These are phyloP conservation scores for Caenorhabditis sp. DNA, from an alignment of 2,888 invertebrate genomes.

Conservation along the genomic window DNA sequence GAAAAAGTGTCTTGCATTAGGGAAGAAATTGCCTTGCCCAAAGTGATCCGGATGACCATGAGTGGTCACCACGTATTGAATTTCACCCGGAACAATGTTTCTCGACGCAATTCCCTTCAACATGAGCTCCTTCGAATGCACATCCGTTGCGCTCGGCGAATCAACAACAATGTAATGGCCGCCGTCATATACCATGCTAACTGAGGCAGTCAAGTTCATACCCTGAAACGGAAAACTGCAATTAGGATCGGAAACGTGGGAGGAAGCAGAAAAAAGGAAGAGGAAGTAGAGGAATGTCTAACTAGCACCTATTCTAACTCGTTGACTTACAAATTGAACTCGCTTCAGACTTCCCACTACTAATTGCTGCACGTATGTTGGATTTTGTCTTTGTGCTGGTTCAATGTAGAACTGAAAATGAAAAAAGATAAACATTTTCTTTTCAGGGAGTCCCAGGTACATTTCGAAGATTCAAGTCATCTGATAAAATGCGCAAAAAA, in stretches of 20 bases:
- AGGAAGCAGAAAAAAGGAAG: background rate
- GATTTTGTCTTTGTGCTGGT: conserved; percentile 66
- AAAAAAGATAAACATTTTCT: background rate
- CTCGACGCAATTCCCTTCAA: conserved; percentile 69
- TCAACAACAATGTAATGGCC: conserved; percentile 80
- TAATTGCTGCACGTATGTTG: conserved; percentile 73
- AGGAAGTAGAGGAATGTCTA: background rate
- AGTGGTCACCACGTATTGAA: conserved; percentile 77
- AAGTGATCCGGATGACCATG: conserved; percentile 81
- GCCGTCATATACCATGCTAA: conserved; percentile 76
- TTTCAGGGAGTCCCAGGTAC: conserved; percentile 26
- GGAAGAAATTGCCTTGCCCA: conserved; percentile 79
- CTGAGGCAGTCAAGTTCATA: conserved; percentile 72
- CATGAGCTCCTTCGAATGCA: conserved; percentile 75
- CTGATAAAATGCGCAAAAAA: conserved; percentile 6
- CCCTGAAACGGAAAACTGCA: conserved; percentile 61
- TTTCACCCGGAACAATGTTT: conserved; percentile 73
- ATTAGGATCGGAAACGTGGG: too few species aligned
- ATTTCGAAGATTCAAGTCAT: conserved; percentile 41
- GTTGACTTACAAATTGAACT: conserved; percentile 68
- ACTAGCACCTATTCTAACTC: conserved; percentile 5
- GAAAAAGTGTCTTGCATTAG: conserved; percentile 80
- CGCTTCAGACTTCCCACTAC: conserved; percentile 69
- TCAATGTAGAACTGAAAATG: conserved; percentile 72
- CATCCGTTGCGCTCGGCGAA: conserved; percentile 78